Base-by-base conservation (phyloP, 2,797 vertebrate species). In the Paguma larvata region DNA sequence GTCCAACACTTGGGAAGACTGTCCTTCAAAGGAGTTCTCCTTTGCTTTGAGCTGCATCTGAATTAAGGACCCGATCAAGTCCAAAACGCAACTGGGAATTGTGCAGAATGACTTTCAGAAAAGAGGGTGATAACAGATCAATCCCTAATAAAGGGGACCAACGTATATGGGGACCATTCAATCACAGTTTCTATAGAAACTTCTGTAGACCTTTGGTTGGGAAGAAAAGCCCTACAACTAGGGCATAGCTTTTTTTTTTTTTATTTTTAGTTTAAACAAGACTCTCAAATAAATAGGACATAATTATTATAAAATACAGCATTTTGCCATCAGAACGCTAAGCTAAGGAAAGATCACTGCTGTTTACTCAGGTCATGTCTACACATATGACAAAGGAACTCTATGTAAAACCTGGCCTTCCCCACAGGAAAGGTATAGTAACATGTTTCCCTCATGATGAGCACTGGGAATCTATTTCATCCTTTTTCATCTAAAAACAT, bases 121-220 rank as follows among this genome's bases (percentile, higher is more conserved):
- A 97, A 91, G 72, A 88, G 90, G 89, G 94, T 59, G 87, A 15
- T 59, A 96, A 97, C 93, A 98, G 95, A 98, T 98, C 99, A 99
- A 98, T 99, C 99, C 99, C 98, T 98, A 98, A 98, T 98, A 99
- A 98, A 95, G 94, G 98, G 98, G 98, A 98, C 98, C 95, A 95
- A 98, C 97, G 97, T 98, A 98, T 98, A 98, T 98, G 98, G 98
- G 98, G 98, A 98, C 98, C 97, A 98, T 99, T 99, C 98, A 98
- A 99, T 98, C 98, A 98, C 98, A 98, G 99, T 99, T 99, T 99
- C 99, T 98, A 99, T 98, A 98, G 98, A 99, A 99, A 99, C 99
- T 97, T 99, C 86, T 98, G 98, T 98, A 99, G 98, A 99, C 98
- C 99, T 99, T 99, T 99, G 99, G 99, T 98, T 99, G 99, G 99